Evolutionary conservation across 2,797 vertebrate species (phyloP).

Genomic region (Euthynnus affinis): DNA sequence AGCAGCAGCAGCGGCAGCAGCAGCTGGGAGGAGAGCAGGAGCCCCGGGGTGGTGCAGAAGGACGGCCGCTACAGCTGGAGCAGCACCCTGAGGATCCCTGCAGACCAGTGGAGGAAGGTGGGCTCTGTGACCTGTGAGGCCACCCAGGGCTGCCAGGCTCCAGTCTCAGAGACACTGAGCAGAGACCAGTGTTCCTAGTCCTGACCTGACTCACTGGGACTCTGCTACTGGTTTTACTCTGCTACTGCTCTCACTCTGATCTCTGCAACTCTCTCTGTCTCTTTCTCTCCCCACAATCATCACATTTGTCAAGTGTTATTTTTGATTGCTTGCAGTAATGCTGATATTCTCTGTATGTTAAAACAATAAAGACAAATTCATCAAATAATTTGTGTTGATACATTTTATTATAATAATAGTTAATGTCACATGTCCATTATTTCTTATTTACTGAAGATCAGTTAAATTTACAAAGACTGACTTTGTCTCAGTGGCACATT

Average conservation of each 20-base stretch:
- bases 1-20: constrained; percentile 7
- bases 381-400: too few species aligned
- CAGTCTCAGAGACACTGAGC: constrained; percentile 40
- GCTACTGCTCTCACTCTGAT: constrained; percentile 5
- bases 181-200: constrained; percentile 69
- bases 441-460: too few species aligned
- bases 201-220: constrained; percentile 24
- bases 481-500: too few species aligned
- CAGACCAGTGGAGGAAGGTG: constrained; percentile 42
- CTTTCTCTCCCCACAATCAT: too few species aligned
- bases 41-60: constrained; percentile 44
- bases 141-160: constrained; percentile 51
- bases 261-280: not conserved
- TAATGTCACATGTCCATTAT: too few species aligned
- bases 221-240: constrained; percentile 26
- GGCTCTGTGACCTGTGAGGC: constrained; percentile 54
- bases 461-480: too few species aligned
- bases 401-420: too few species aligned
- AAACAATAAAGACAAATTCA: too few species aligned
- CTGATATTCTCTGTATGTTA: too few species aligned
- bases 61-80: constrained; percentile 62
- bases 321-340: too few species aligned
- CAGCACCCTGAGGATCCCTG: constrained; percentile 58
- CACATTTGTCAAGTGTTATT: too few species aligned
- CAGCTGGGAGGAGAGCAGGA: constrained; percentile 36